phyloP scores from a whole-genome alignment of 2,888 invertebrate genomes.

The Aleiodes alternator region DNA sequence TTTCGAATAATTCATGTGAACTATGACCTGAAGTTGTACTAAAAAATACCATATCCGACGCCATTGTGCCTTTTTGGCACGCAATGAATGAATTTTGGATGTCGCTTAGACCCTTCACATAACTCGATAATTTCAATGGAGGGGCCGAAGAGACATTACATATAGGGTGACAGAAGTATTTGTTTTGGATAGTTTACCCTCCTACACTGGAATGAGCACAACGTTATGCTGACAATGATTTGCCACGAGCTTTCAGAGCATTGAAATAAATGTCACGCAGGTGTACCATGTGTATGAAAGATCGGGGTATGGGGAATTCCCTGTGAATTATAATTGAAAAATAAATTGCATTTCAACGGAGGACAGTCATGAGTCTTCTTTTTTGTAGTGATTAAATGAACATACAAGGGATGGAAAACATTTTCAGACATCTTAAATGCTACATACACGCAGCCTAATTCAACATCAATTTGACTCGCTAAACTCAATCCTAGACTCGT shows the following conservation, averaged over 20 bases:
- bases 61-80: constrained; percentile 49
- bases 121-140: constrained; percentile 55
- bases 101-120: constrained; percentile 60
- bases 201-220: constrained; percentile 40
- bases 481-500: too few relatives aligned
- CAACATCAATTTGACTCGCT: too few relatives aligned
- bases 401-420: too few relatives aligned
- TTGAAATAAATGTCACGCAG: constrained; percentile 66
- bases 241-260: constrained; percentile 45
- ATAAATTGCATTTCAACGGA: constrained; percentile 56
- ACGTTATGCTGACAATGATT: constrained; percentile 48
- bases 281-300: constrained; percentile 60
- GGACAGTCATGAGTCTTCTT: neutral
- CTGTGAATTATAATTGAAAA: constrained; percentile 69
- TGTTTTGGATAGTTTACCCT: constrained; percentile 63
- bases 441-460: too few relatives aligned
- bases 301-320: constrained; percentile 57
- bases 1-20: constrained; percentile 1
- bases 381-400: too few relatives aligned
- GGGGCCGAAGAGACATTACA: constrained; percentile 54
- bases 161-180: constrained; percentile 62
- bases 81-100: constrained; percentile 64
- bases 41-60: neutral
- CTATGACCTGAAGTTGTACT: neutral
- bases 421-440: too few relatives aligned